A percentile compares a stretch with the other conserved stretches of the same genome.
Conservation (phyloP, 1,140 invertebrate genomes). For the Drosophila pseudoobscura region DNA sequence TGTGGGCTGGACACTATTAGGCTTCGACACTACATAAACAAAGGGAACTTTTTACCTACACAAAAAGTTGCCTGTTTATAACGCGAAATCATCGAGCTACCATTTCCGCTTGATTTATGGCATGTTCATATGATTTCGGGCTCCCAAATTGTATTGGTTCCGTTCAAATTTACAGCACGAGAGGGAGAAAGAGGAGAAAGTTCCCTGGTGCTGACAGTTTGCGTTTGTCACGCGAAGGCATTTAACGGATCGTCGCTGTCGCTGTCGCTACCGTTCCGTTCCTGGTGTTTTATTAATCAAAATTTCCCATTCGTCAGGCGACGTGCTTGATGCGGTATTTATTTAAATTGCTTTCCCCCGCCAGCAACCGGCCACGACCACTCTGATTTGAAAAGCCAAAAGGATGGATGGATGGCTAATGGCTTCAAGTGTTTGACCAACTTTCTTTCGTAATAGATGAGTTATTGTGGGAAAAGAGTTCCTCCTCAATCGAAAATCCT, state of each 20-base stretch:
- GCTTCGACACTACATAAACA: slow-evolving; percentile 61
- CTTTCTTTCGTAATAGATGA: no score
- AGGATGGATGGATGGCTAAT: no score
- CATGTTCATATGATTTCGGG: slow-evolving; percentile 44
- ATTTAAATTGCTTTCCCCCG: slow-evolving; percentile 52
- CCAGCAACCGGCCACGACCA: no score
- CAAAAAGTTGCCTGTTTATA: slow-evolving; percentile 66
- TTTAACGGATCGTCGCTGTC: slow-evolving; percentile 50
- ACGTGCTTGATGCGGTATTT: slow-evolving; percentile 48
- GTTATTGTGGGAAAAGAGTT: no score
- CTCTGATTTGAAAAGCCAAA: no score
- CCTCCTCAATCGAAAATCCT: no score
- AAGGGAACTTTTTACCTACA: slow-evolving; percentile 44
- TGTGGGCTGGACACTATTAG: slow-evolving; percentile 66
- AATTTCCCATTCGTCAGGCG: slow-evolving; percentile 47
- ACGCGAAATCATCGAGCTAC: slow-evolving; percentile 79
- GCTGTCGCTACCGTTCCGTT: slow-evolving; percentile 24
- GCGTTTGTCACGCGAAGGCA: slow-evolving; percentile 74
- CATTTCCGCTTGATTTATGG: slow-evolving; percentile 73
- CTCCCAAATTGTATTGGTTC: slow-evolving; percentile 73
- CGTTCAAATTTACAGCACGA: slow-evolving; percentile 55
- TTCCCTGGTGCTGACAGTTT: slow-evolving; percentile 61
- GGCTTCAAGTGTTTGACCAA: no score
- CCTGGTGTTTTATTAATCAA: slow-evolving; percentile 64
- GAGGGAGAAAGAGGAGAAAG: slow-evolving; percentile 1